Base-by-base conservation (phyloP, 2,888 invertebrate species). In the Nycteola revayana region DNA sequence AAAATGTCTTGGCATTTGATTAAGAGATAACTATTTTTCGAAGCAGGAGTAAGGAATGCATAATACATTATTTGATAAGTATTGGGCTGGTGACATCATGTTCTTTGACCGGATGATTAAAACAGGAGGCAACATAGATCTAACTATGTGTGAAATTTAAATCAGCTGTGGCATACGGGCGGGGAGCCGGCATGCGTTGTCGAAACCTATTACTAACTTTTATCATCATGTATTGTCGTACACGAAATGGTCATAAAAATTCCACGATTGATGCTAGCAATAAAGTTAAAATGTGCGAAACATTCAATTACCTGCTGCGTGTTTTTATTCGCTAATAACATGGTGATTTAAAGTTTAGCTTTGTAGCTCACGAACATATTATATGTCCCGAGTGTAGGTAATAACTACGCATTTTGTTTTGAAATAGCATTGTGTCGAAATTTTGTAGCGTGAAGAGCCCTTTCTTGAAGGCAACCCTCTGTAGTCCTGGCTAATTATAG, bases 21-120 rank as follows among this genome's bases (percentile, higher is more conserved):
- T n/a, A n/a, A n/a, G n/a, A n/a, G n/a, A n/a, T n/a, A n/a, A n/a
- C n/a, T n/a, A n/a, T n/a, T n/a, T n/a, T 34, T 25, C 25, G 7
- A 18, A 37, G 24, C 37, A 42, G n/a, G 10, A 32, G 31, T 36
- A 48, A 28, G 55, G 48, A 53, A 57, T 58, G 40, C 47, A 23
- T 32, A 54, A 59, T 59, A 45, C 44, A 35, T 41, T 49, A 40
- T 35, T 34, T 28, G 32, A 17, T 30, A 30, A 31, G 49, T 38
- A 41, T 33, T 43, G 50, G 40, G 50, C 33, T 37, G 44, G 55
- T 71, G 68, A 68, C 71, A 67, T 71, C 66, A 74, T 67, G 64
- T 62, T 69, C 58, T 69, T 66, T 58, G 63, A 58, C 62, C 61
- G 52, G 44, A 66, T 73, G 66, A 71, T 71, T 72, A 73, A 73